A percentile compares a stretch with the other conserved stretches of the same genome.
phyloP scores from a whole-genome alignment of 2,797 vertebrate genomes.

The Acridotheres tristis region DNA sequence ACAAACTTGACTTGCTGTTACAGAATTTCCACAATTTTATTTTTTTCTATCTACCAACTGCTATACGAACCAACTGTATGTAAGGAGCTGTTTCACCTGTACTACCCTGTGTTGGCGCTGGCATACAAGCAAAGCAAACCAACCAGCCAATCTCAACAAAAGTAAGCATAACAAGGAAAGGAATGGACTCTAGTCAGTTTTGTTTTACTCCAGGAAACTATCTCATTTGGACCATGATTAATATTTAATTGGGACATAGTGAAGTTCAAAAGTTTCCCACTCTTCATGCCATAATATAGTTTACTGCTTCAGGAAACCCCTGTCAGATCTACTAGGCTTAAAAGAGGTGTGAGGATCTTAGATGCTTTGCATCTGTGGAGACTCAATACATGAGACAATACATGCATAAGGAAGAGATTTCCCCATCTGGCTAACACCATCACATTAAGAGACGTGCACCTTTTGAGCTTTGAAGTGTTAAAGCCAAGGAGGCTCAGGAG shows the following conservation, averaged over 20 bases:
- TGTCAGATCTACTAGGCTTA: neutral
- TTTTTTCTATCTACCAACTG: neutral
- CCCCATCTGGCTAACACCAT: neutral
- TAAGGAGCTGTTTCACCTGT: neutral
- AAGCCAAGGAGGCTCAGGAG: neutral
- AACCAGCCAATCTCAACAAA: neutral
- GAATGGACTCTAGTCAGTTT: neutral
- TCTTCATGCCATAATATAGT: neutral
- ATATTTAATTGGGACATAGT: neutral
- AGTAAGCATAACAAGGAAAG: neutral
- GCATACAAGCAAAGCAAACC: neutral
- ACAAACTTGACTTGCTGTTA: neutral
- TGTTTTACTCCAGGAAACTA: neutral
- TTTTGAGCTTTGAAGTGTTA: neutral
- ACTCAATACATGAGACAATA: neutral
- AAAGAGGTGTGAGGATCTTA: neutral
- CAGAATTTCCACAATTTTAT: neutral
- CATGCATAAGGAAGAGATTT: neutral
- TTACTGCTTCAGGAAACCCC: neutral
- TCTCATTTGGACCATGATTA: neutral
- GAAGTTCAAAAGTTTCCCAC: neutral
- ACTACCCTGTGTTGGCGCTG: neutral
- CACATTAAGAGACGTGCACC: neutral
- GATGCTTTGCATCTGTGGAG: neutral
- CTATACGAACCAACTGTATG: neutral